Percentiles rank a stretch among this genome's conserved stretches.
phyloP scores from a whole-genome alignment of 2,797 vertebrate genomes.

The Amphiprion clarkii region DNA sequence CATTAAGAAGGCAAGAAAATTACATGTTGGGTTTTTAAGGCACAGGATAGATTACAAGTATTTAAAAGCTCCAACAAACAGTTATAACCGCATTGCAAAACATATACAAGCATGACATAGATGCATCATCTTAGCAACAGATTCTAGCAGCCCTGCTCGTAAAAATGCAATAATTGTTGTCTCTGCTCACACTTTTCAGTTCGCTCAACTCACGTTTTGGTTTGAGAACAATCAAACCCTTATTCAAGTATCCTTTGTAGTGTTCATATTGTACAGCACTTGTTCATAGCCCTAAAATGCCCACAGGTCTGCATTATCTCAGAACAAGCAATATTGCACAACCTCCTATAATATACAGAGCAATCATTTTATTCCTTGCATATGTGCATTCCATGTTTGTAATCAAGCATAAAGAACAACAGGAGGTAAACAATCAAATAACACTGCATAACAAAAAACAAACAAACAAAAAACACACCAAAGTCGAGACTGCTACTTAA shows the following conservation, averaged over 20 bases:
- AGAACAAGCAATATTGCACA: constrained; percentile 68
- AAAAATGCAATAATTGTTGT: constrained; percentile 44
- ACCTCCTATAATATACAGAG: constrained; percentile 58
- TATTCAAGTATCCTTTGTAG: constrained; percentile 70
- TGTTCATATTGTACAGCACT: constrained; percentile 59
- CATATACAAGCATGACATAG: constrained; percentile 56
- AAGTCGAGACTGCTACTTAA: constrained; percentile 64
- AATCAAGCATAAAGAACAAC: constrained; percentile 65
- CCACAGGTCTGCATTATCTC: constrained; percentile 36
- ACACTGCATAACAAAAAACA: constrained; percentile 69
- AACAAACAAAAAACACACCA: constrained; percentile 19
- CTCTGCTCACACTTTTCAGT: constrained; percentile 34
- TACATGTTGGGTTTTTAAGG: constrained; percentile 80
- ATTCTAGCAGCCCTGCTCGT: constrained; percentile 47
- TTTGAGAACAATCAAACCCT: constrained; percentile 53
- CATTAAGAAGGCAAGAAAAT: constrained; percentile 73
- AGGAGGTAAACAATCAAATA: constrained; percentile 67
- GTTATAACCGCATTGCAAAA: constrained; percentile 63
- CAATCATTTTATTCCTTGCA: constrained; percentile 63
- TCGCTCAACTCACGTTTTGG: constrained; percentile 41
- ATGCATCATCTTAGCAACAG: constrained; percentile 43
- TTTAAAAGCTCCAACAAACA: constrained; percentile 65
- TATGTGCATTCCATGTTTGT: constrained; percentile 68
- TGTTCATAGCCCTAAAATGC: constrained; percentile 73
- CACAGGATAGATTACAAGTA: constrained; percentile 79